Conservation (phyloP, 1,140 invertebrate genomes). For the Anadara kagoshimensis region DNA sequence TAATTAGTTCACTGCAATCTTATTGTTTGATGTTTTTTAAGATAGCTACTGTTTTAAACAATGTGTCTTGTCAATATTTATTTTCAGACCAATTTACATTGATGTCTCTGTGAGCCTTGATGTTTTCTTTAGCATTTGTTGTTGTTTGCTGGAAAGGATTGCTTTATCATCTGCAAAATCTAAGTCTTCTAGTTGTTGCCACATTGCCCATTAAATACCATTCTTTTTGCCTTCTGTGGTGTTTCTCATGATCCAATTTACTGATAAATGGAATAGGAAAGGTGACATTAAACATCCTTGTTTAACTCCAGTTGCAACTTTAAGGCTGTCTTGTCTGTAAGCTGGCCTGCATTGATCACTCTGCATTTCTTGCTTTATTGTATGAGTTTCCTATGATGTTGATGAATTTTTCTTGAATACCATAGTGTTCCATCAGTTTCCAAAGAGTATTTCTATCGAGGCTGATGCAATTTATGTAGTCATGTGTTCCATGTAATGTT, state of each 20-base stretch:
- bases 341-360: not conserved
- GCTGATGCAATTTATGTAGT: too few relatives aligned
- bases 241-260: conserved; percentile 37
- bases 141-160: conserved; percentile 23
- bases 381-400: conserved; percentile 6
- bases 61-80: conserved; percentile 29
- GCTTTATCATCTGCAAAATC: conserved; percentile 23
- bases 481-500: too few relatives aligned
- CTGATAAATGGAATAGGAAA: conserved; percentile 34
- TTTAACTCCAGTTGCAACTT: conserved; percentile 16
- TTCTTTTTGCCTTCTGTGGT: conserved; percentile 18
- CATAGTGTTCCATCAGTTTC: conserved; percentile 39
- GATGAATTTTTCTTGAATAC: conserved; percentile 14
- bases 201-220: conserved; percentile 37
- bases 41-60: too few relatives aligned
- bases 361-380: conserved; percentile 8
- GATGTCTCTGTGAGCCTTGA: conserved; percentile 22
- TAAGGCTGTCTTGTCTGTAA: not conserved
- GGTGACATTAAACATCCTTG: conserved; percentile 44
- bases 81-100: conserved; percentile 19
- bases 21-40: too few relatives aligned
- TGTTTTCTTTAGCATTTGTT: conserved; percentile 29
- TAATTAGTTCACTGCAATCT: too few relatives aligned
- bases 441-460: conserved; percentile 39
- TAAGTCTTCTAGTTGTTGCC: conserved; percentile 34